A percentile compares a stretch with the other conserved stretches of the same genome.
Conservation (phyloP, 92 coral and sea anemone species). For the Porites cylindrica region DNA sequence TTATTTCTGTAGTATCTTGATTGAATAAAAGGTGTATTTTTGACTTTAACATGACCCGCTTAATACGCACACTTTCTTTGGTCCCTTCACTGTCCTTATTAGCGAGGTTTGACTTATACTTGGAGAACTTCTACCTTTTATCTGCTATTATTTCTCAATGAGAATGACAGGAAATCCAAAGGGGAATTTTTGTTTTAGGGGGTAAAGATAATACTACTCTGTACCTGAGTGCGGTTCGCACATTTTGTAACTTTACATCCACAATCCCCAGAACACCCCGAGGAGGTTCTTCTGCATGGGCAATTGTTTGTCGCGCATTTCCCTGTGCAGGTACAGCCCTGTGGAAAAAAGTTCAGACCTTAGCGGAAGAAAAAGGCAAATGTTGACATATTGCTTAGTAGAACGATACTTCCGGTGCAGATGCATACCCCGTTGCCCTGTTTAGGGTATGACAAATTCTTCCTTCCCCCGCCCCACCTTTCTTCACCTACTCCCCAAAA, state of each 20-base stretch:
- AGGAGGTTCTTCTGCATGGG: conserved; percentile 49
- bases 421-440: neutral
- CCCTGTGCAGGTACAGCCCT: conserved; percentile 82
- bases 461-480: too few species aligned
- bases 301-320: conserved; percentile 71
- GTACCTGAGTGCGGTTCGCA: conserved; percentile 67
- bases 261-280: conserved; percentile 48
- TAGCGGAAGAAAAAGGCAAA: neutral
- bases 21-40: too few species aligned
- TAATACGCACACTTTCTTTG: too few species aligned
- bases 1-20: too few species aligned
- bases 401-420: neutral
- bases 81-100: too few species aligned
- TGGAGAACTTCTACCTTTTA: neutral
- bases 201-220: too few species aligned
- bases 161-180: neutral
- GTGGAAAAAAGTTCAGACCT: neutral
- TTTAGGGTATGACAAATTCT: too few species aligned
- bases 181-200: neutral
- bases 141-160: neutral
- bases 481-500: too few species aligned
- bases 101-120: too few species aligned
- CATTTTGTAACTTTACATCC: conserved; percentile 54
- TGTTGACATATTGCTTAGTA: neutral
- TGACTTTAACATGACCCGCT: too few species aligned